Evolutionary conservation across 2,888 invertebrate genomes (phyloP).

Genomic region (Myopa tessellatipennis): DNA sequence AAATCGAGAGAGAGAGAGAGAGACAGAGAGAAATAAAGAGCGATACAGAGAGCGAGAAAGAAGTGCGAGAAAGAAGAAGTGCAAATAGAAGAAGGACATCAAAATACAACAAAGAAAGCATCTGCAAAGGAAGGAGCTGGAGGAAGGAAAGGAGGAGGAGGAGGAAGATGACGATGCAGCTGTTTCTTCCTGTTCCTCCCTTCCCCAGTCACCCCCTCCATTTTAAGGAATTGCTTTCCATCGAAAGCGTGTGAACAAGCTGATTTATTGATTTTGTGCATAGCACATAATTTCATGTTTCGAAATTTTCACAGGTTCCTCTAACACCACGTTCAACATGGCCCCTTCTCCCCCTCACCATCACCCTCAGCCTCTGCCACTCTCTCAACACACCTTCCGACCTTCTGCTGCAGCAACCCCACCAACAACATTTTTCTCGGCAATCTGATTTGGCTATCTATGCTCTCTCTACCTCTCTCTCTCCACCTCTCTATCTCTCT

Average conservation of each 20-base stretch:
- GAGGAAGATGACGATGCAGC: neutral
- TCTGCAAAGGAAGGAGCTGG: neutral
- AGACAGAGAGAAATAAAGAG: neutral
- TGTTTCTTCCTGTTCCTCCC: too few relatives aligned
- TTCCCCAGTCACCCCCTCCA: too few relatives aligned
- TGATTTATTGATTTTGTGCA: conserved; percentile 63
- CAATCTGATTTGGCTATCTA: neutral
- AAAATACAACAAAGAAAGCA: too few relatives aligned
- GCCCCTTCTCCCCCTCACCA: neutral
- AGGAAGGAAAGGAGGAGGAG: neutral
- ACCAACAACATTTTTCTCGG: too few relatives aligned
- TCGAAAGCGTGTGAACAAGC: conserved; percentile 36
- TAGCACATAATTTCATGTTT: conserved; percentile 60
- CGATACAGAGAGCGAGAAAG: too few relatives aligned
- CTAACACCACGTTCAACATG: neutral
- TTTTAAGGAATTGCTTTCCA: too few relatives aligned
- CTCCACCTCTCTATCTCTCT: neutral
- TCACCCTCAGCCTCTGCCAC: neutral
- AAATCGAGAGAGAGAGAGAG: neutral
- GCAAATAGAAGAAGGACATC: too few relatives aligned
- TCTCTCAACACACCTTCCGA: neutral
- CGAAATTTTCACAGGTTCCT: neutral
- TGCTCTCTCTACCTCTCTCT: neutral
- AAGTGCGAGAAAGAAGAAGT: too few relatives aligned
- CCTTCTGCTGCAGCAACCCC: too few relatives aligned